Evolutionary conservation across 2,113 vertebrate genomes (phyloP).

Genomic region (Charina bottae): DNA sequence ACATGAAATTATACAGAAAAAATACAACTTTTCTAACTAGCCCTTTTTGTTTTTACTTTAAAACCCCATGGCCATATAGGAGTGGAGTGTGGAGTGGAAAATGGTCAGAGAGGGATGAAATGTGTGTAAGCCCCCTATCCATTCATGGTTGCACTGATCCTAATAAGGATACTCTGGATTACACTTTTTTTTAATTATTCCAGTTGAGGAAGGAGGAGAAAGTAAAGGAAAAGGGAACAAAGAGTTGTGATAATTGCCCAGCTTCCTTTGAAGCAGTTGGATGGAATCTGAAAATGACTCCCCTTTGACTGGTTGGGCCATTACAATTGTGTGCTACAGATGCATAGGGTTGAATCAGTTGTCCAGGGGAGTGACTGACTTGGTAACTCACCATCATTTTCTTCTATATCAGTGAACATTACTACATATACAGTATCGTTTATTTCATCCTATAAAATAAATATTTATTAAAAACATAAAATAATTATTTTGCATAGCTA

Average conservation of each 20-base stretch:
- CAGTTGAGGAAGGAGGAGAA: not conserved
- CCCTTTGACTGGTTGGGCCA: not conserved
- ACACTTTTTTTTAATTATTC: not conserved
- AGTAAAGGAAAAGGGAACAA: no score
- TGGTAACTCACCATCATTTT: not conserved
- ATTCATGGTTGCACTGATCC: not conserved
- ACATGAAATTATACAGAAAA: not conserved
- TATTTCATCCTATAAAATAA: not conserved
- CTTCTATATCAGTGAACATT: not conserved
- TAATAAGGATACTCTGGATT: not conserved
- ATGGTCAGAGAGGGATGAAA: not conserved
- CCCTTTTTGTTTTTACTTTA: not conserved
- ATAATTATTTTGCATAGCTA: not conserved
- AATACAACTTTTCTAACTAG: not conserved
- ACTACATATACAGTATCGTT: not conserved
- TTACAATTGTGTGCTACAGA: not conserved
- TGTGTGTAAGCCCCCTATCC: not conserved
- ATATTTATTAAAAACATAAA: not conserved
- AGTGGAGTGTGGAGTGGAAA: not conserved
- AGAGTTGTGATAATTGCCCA: no score
- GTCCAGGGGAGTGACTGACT: not conserved
- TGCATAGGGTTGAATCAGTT: not conserved
- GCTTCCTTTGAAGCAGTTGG: not conserved
- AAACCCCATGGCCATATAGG: not conserved
- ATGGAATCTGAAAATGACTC: not conserved